A percentile compares a stretch with the other conserved stretches of the same genome.
Conservation (phyloP, 2,797 vertebrate species). For the Amblyopsis hoosieri region DNA sequence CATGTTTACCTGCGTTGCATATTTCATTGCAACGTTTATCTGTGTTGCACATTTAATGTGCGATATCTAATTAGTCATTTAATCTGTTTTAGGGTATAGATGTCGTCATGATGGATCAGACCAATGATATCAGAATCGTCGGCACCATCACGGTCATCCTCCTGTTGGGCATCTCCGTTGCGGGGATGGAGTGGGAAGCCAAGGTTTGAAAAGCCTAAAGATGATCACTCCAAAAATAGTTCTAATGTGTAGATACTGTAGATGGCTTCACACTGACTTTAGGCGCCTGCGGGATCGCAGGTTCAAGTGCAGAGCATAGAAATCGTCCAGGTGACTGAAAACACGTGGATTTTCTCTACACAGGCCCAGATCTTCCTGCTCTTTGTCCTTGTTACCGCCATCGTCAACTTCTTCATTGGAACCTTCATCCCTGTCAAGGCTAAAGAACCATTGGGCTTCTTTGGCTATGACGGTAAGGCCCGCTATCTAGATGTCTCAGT, state of each 20-base stretch:
- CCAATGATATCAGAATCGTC: conserved; percentile 93
- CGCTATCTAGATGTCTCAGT: background rate
- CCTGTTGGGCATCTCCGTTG: conserved; percentile 93
- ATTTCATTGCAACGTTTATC: background rate
- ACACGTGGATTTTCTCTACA: conserved; percentile 22
- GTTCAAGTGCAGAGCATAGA: no score
- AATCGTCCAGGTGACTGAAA: background rate
- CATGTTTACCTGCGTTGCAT: no score
- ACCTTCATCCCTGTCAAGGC: conserved; percentile 87
- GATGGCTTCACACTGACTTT: no score
- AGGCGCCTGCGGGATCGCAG: no score
- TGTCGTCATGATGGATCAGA: conserved; percentile 84
- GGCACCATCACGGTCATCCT: conserved; percentile 93
- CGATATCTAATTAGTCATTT: background rate
- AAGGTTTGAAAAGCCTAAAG: conserved; percentile 79
- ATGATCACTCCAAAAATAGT: background rate
- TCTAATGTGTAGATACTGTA: background rate
- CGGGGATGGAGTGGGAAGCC: conserved; percentile 99
- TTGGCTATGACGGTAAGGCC: conserved; percentile 88
- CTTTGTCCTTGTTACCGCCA: conserved; percentile 89
- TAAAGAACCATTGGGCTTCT: conserved; percentile 88
- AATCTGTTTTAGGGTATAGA: conserved; percentile 70
- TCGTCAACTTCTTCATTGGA: conserved; percentile 92
- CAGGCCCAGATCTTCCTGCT: conserved; percentile 97
- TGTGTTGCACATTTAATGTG: background rate